phyloP scores from a whole-genome alignment of 2,797 vertebrate species.

The Apogon talboti region DNA sequence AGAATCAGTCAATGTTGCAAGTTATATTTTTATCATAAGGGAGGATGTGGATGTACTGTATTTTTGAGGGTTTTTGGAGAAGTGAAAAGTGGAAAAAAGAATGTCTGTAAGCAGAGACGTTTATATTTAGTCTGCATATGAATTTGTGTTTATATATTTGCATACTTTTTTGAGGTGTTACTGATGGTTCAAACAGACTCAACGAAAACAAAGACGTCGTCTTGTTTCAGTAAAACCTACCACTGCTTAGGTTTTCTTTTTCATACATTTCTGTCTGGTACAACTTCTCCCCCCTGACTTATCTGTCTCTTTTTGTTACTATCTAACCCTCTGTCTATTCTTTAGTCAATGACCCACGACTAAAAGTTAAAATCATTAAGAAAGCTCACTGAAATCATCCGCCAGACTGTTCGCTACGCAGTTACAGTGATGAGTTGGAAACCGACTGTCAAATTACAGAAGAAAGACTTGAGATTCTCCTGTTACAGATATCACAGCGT shows the following conservation, averaged over 20 bases:
- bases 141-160: slow-evolving; percentile 56
- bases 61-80: slow-evolving; percentile 66
- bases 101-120: slow-evolving; percentile 55
- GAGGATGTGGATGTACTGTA: slow-evolving; percentile 75
- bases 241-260: neutral
- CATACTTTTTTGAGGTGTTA: slow-evolving; percentile 37
- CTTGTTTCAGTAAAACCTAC: slow-evolving; percentile 24
- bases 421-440: slow-evolving; percentile 69
- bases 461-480: slow-evolving; percentile 64
- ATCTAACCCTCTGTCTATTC: slow-evolving; percentile 24
- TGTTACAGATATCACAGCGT: slow-evolving; percentile 62
- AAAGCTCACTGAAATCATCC: slow-evolving; percentile 45
- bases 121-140: slow-evolving; percentile 65
- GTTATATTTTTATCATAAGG: slow-evolving; percentile 76
- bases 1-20: slow-evolving; percentile 73
- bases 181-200: slow-evolving; percentile 25
- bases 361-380: slow-evolving; percentile 62
- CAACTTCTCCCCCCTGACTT: neutral
- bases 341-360: slow-evolving; percentile 46
- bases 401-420: slow-evolving; percentile 3
- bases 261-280: neutral
- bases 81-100: slow-evolving; percentile 64
- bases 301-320: slow-evolving; percentile 19
- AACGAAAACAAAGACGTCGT: slow-evolving; percentile 34
- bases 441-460: slow-evolving; percentile 71